Evolutionary conservation across 92 coral and sea anemone genomes (phyloP).

Genomic region (Pocillopora grandis): DNA sequence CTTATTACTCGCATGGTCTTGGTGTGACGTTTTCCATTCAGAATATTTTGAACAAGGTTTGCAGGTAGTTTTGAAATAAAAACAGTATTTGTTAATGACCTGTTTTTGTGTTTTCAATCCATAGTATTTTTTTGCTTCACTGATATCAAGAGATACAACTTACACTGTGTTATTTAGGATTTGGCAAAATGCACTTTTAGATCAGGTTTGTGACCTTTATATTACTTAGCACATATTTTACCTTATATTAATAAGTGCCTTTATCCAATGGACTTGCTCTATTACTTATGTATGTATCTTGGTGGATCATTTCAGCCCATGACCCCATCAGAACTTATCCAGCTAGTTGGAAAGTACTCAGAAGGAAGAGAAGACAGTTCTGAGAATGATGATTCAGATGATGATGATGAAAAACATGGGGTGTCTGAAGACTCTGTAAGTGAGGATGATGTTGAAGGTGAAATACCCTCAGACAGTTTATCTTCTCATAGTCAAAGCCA

Average conservation of each 20-base stretch:
- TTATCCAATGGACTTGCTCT: too few species aligned
- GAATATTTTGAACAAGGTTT: too few species aligned
- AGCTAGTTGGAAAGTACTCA: conserved; percentile 82
- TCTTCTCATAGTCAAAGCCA: conserved; percentile 30
- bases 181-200: conserved; percentile 92
- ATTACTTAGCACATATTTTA: neutral
- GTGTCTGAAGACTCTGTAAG: conserved; percentile 31
- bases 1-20: too few species aligned
- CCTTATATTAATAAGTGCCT: too few species aligned
- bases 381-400: conserved; percentile 60
- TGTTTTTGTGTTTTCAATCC: neutral
- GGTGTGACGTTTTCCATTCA: too few species aligned
- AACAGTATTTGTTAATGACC: neutral
- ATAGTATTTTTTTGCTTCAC: conserved; percentile 96
- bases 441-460: conserved; percentile 60
- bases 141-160: conserved; percentile 93
- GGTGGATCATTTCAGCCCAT: conserved; percentile 58
- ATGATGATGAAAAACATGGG: conserved; percentile 34
- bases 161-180: conserved; percentile 82
- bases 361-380: conserved; percentile 69
- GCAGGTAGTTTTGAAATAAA: too few species aligned
- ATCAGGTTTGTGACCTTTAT: conserved; percentile 62
- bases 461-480: conserved; percentile 7
- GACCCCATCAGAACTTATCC: conserved; percentile 73
- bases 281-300: neutral